Evolutionary conservation across 2,113 vertebrate species (phyloP).

Genomic region (Diadophis punctatus): DNA sequence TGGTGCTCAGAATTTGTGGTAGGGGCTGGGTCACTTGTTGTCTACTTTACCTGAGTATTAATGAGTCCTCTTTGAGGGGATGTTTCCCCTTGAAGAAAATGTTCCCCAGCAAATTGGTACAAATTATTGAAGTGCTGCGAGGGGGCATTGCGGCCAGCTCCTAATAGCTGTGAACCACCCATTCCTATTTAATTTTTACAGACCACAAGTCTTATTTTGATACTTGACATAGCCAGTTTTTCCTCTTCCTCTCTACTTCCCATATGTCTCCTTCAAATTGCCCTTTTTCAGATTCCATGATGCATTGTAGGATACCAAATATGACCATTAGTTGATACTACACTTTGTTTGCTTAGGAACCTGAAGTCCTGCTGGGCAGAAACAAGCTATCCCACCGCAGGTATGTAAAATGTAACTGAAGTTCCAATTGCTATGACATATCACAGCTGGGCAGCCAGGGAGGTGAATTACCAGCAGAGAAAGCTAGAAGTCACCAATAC

Average conservation of each 20-base stretch:
- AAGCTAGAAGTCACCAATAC: neutral
- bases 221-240: neutral
- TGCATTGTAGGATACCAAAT: neutral
- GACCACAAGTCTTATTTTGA: neutral
- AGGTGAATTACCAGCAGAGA: neutral
- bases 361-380: conserved; percentile 3
- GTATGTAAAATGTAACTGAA: neutral
- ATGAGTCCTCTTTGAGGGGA: neutral
- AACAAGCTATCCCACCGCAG: neutral
- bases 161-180: neutral
- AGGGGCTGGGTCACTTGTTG: neutral
- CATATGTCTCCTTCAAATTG: neutral
- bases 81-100: neutral
- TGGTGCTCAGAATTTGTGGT: no score
- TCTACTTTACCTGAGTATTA: neutral
- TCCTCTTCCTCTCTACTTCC: neutral
- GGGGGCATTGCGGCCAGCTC: no score
- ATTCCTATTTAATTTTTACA: neutral
- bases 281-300: neutral
- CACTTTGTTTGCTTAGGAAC: conserved; percentile 6
- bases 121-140: neutral
- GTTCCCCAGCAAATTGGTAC: neutral
- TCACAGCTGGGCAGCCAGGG: neutral
- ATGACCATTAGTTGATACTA: neutral
- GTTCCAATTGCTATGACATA: neutral